Evolutionary conservation across 2,797 vertebrate genomes (phyloP).

Genomic region (Oryzias dopingdopingensis): DNA sequence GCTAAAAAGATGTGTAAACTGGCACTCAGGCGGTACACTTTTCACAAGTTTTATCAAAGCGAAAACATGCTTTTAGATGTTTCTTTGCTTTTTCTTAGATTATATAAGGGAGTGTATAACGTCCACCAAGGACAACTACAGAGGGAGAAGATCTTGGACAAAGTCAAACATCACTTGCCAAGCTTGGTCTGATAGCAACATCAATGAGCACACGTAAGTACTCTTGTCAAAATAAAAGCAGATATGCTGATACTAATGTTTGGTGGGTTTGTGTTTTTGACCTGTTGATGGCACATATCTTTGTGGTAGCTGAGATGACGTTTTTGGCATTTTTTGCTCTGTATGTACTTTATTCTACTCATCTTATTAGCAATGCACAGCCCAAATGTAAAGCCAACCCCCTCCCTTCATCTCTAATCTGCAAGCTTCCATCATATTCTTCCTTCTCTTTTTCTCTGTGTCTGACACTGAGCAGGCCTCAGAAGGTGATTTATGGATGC

Average conservation of each 20-base stretch:
- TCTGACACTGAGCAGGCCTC: constrained; percentile 67
- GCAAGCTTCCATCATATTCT: constrained; percentile 34
- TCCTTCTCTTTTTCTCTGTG: constrained; percentile 43
- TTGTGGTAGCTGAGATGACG: too few species aligned
- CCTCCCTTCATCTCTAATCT: constrained; percentile 42
- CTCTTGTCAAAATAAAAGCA: constrained; percentile 2
- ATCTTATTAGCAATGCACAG: too few species aligned
- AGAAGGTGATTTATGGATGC: constrained; percentile 62
- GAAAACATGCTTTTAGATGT: constrained; percentile 24
- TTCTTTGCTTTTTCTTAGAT: constrained; percentile 72
- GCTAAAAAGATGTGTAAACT: constrained; percentile 14
- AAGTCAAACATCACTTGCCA: constrained; percentile 93
- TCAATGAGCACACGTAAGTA: constrained; percentile 95
- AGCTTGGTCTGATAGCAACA: constrained; percentile 92
- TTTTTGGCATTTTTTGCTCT: too few species aligned
- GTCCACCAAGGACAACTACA: constrained; percentile 89
- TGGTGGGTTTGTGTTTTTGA: too few species aligned
- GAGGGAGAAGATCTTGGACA: constrained; percentile 88
- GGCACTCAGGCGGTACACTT: constrained; percentile 4
- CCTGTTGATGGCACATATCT: too few species aligned
- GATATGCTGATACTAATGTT: neutral
- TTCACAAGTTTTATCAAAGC: constrained; percentile 6
- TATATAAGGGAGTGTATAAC: constrained; percentile 92
- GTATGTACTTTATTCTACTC: too few species aligned
- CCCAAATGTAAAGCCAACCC: neutral